These are phyloP conservation scores for Megamerina dolium DNA, from an alignment of 2,888 invertebrate species.

Conservation along the genomic window DNA sequence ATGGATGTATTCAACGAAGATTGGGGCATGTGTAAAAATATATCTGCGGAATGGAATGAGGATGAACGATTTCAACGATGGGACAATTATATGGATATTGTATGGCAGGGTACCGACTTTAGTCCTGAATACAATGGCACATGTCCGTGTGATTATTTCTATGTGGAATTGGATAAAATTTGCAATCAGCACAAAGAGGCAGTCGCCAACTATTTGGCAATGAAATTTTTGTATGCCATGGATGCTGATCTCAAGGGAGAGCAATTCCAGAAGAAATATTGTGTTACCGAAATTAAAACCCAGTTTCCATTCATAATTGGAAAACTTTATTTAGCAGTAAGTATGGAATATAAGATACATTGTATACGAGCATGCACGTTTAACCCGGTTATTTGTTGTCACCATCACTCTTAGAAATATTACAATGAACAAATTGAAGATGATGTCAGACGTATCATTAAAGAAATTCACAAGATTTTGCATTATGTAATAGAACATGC, in stretches of 20 bases:
- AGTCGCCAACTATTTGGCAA: conserved; percentile 42
- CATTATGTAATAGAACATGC: conserved; percentile 27
- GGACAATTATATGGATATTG: conserved; percentile 33
- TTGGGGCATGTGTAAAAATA: conserved; percentile 14
- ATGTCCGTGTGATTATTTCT: conserved; percentile 31
- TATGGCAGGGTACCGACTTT: conserved; percentile 30
- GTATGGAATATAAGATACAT: no score
- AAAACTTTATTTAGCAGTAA: conserved; percentile 33
- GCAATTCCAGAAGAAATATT: conserved; percentile 33
- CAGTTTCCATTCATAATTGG: conserved; percentile 27
- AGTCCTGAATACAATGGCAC: conserved; percentile 15
- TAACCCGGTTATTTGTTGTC: not conserved
- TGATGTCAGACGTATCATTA: conserved; percentile 31
- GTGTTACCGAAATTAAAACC: conserved; percentile 22
- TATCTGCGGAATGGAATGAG: not conserved
- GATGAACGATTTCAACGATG: conserved; percentile 23
- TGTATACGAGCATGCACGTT: no score
- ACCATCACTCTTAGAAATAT: not conserved
- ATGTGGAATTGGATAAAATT: conserved; percentile 30
- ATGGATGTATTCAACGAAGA: conserved; percentile 27
- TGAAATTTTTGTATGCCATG: conserved; percentile 35
- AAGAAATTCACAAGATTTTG: conserved; percentile 34
- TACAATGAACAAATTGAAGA: conserved; percentile 20
- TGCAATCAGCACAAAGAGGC: conserved; percentile 28
- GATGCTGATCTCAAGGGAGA: conserved; percentile 30